Conservation (phyloP, 2,797 vertebrate genomes). For the Uromys caudimaculatus region DNA sequence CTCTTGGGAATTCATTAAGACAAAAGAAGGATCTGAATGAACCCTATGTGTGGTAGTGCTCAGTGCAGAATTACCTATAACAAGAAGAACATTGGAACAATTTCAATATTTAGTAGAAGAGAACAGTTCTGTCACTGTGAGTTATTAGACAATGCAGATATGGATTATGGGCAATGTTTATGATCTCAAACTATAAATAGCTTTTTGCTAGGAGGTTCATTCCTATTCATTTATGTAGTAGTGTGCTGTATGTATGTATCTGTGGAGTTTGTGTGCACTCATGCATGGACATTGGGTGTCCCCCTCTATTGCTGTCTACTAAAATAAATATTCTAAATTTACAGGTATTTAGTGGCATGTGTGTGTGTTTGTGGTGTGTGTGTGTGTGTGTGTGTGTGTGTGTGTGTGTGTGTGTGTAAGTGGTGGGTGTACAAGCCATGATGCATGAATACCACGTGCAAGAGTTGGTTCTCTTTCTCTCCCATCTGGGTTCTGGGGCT, state of each 20-base stretch:
- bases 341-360: neutral
- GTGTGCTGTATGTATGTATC: neutral
- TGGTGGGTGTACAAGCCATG: neutral
- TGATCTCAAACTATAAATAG: neutral
- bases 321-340: neutral
- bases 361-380: neutral
- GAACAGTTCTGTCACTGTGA: neutral
- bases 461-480: neutral
- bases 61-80: neutral
- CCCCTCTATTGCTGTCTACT: neutral
- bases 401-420: neutral
- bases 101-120: neutral
- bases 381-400: neutral
- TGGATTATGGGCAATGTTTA: neutral
- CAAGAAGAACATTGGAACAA: neutral
- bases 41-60: neutral
- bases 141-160: neutral
- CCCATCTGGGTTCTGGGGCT: neutral
- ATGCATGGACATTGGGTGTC: neutral
- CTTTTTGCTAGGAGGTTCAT: neutral
- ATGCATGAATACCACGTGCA: neutral
- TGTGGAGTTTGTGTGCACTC: neutral
- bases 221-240: neutral
- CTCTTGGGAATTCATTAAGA: constrained; percentile 38
- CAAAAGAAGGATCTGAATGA: neutral